Evolutionary conservation across 2,113 vertebrate species (phyloP).

Genomic region (Zosterops hypoxanthus): DNA sequence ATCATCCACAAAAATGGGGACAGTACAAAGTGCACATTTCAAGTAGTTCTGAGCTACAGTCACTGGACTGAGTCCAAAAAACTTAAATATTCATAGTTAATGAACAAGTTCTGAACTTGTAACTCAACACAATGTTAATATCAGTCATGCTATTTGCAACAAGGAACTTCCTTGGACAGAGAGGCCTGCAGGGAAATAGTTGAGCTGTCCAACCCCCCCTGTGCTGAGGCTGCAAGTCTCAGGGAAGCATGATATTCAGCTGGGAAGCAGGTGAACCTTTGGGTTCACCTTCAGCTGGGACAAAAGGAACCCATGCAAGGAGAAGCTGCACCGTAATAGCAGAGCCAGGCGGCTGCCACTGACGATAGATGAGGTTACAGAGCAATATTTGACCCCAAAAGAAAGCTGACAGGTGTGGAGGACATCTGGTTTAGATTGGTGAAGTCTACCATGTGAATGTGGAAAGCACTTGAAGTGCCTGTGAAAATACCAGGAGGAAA

Average conservation of each 20-base stretch:
- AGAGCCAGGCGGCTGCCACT: not conserved
- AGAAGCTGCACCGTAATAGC: not conserved
- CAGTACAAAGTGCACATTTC: not conserved
- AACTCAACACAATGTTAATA: not conserved
- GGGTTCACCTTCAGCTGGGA: not conserved
- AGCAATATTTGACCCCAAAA: not conserved
- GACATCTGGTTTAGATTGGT: not conserved
- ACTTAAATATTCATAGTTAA: not conserved
- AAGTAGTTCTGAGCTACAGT: not conserved
- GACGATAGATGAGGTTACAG: not conserved
- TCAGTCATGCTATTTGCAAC: not conserved
- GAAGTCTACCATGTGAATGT: not conserved
- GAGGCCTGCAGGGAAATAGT: not conserved
- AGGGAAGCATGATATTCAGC: not conserved
- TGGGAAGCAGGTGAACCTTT: not conserved
- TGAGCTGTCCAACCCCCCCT: not conserved
- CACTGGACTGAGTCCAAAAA: not conserved
- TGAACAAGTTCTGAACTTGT: not conserved
- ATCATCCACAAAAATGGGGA: not conserved
- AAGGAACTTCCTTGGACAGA: not conserved
- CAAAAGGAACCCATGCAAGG: not conserved
- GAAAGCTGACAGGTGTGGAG: not conserved
- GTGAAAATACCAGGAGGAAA: not conserved
- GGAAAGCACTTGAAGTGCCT: not conserved
- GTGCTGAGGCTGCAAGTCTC: not conserved